Conservation (phyloP, 2,888 invertebrate species). For the Anticlea derivata region DNA sequence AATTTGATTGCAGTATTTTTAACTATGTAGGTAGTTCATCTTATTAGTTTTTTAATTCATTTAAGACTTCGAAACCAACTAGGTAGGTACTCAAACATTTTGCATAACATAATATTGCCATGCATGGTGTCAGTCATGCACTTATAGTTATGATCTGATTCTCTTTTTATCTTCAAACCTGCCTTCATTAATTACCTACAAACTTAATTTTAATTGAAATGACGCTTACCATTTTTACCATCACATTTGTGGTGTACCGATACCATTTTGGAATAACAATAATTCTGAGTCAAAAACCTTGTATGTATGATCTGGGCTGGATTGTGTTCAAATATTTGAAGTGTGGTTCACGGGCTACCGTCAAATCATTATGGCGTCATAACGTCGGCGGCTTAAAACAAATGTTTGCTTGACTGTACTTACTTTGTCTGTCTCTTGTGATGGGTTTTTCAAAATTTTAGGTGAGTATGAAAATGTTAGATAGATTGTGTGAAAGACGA, state of each 20-base stretch:
- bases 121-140: no score
- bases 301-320: conserved; percentile 20
- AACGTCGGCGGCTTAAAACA: conserved; percentile 36
- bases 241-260: conserved; percentile 1
- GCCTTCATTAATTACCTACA: no score
- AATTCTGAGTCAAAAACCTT: conserved; percentile 14
- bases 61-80: no score
- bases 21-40: background rate
- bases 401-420: conserved; percentile 32
- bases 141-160: no score
- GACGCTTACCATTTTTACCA: no score
- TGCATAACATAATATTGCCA: no score
- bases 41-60: background rate
- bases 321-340: conserved; percentile 48
- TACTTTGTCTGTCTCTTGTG: conserved; percentile 8
- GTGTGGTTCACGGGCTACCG: conserved; percentile 50
- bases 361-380: conserved; percentile 43
- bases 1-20: no score
- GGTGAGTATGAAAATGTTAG: no score
- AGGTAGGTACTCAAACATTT: no score
- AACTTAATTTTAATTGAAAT: no score
- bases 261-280: conserved; percentile 7
- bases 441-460: conserved; percentile 2
- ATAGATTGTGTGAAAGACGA: no score
- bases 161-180: no score